Evolutionary conservation across 1,140 invertebrate species (phyloP).

Genomic region (Parasteatoda tepidariorum): DNA sequence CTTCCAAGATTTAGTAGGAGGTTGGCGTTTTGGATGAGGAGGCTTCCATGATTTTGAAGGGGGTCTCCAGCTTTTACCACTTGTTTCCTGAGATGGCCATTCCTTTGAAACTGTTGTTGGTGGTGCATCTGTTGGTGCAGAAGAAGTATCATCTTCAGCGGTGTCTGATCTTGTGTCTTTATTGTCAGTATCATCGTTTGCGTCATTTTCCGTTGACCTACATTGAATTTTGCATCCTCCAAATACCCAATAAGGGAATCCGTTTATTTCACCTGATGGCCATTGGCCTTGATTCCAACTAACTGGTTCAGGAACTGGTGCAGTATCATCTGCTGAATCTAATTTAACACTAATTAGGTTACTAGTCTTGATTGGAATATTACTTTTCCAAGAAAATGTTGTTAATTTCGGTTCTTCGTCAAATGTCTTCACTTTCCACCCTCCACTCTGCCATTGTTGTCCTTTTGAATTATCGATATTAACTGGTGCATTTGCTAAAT

Average conservation of each 20-base stretch:
- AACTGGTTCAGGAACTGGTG: neutral
- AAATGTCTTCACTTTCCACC: neutral
- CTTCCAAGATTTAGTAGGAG: conserved; percentile 10
- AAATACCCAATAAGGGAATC: conserved; percentile 20
- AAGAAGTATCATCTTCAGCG: neutral
- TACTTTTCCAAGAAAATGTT: conserved; percentile 12
- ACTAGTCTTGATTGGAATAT: conserved; percentile 9
- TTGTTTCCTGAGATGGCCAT: conserved; percentile 18
- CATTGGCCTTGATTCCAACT: conserved; percentile 26
- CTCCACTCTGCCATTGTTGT: neutral
- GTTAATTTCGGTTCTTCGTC: neutral
- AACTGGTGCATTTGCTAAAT: neutral
- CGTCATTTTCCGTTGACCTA: conserved; percentile 9
- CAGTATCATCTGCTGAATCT: conserved; percentile 19
- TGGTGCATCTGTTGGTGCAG: neutral
- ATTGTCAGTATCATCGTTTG: neutral
- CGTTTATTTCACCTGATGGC: neutral
- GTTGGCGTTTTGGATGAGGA: neutral
- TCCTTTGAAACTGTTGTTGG: conserved; percentile 3
- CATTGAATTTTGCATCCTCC: conserved; percentile 41
- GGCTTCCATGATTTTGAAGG: neutral
- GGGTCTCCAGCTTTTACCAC: conserved; percentile 45
- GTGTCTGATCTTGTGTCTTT: neutral
- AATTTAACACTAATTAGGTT: conserved; percentile 26
- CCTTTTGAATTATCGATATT: neutral